Percentiles rank a stretch among this genome's conserved stretches.
Conservation (phyloP, 2,888 invertebrate genomes). For the Schizotus pectinicornis region DNA sequence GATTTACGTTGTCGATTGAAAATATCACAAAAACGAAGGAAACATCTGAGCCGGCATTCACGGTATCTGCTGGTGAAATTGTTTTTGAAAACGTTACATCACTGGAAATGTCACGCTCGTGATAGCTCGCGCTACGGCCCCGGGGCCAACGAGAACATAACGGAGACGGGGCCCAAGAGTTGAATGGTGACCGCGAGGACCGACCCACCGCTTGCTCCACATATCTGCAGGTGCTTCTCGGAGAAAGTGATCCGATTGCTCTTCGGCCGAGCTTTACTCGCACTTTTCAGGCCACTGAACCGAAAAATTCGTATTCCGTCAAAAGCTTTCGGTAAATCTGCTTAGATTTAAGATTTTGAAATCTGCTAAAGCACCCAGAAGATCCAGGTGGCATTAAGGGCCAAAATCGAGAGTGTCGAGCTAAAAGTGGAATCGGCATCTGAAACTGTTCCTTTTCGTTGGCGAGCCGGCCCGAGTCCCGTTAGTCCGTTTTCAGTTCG, state of each 20-base stretch:
- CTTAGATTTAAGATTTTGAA: too few relatives aligned
- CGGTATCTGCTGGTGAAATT: constrained; percentile 25
- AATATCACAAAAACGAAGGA: constrained; percentile 25
- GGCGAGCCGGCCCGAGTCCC: too few relatives aligned
- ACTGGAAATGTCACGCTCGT: constrained; percentile 33
- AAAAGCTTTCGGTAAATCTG: too few relatives aligned
- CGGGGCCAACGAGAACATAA: constrained; percentile 30
- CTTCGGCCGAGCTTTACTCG: constrained; percentile 30
- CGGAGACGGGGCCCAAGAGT: constrained; percentile 34
- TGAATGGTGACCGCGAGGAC: constrained; percentile 31
- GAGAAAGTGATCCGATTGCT: constrained; percentile 49
- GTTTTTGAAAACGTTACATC: constrained; percentile 30
- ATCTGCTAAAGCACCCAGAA: too few relatives aligned
- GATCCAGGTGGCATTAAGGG: too few relatives aligned
- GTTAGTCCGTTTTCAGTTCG: too few relatives aligned
- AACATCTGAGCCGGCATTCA: constrained; percentile 18
- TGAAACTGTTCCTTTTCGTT: too few relatives aligned
- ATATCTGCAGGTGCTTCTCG: constrained; percentile 49
- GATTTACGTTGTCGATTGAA: constrained; percentile 22
- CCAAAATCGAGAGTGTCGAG: too few relatives aligned
- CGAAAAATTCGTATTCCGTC: background rate
- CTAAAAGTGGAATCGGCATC: too few relatives aligned
- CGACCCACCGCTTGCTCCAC: constrained; percentile 44
- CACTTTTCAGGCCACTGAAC: constrained; percentile 22
- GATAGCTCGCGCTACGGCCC: constrained; percentile 37